These are phyloP conservation scores for Herpetotheres cachinnans DNA, from an alignment of 2,113 vertebrate species.

Conservation along the genomic window DNA sequence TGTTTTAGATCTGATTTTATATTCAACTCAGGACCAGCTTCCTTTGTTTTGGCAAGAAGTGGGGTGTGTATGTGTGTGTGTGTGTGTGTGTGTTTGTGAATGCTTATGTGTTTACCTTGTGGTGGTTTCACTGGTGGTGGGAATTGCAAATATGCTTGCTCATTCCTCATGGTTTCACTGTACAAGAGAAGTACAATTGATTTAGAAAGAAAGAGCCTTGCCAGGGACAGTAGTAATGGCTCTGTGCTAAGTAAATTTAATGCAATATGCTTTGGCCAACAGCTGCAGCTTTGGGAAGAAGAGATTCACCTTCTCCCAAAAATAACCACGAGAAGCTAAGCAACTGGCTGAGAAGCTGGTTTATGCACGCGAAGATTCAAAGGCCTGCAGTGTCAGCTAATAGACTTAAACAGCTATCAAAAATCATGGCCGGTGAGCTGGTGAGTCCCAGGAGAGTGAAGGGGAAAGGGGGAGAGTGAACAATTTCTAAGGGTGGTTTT, in stretches of 20 bases:
- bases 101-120: not conserved
- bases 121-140: not conserved
- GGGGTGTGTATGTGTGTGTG: not conserved
- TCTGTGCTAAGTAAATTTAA: slow-evolving; percentile 45
- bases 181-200: slow-evolving; percentile 11
- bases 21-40: not conserved
- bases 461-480: not conserved
- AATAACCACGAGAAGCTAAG: not conserved
- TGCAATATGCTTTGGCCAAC: not conserved
- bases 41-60: slow-evolving; percentile 19
- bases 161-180: not conserved
- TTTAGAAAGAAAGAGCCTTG: slow-evolving; percentile 24
- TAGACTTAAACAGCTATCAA: not conserved
- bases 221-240: slow-evolving; percentile 33
- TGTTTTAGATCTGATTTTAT: not conserved
- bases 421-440: slow-evolving; percentile 1
- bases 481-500: not conserved
- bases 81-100: not conserved
- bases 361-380: not conserved
- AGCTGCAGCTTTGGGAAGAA: slow-evolving; percentile 33
- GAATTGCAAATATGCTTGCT: slow-evolving; percentile 4
- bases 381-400: not conserved
- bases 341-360: not conserved
- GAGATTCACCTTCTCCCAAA: not conserved
- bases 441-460: not conserved